Evolutionary conservation across 2,888 invertebrate species (phyloP).

Genomic region (Crioceris asparagi): DNA sequence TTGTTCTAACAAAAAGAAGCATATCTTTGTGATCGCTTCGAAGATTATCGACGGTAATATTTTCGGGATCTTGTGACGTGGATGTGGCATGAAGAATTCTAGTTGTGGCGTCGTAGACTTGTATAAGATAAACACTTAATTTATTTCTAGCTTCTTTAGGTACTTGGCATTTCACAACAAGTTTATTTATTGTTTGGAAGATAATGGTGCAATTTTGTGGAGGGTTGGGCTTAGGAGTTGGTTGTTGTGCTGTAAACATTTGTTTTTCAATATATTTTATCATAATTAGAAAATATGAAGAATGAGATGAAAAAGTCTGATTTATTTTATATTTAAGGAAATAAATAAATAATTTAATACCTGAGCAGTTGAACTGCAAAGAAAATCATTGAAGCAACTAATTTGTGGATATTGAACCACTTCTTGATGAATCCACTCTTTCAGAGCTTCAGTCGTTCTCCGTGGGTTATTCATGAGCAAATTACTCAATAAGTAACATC

Average conservation of each 20-base stretch:
- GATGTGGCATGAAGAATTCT: slow-evolving; percentile 41
- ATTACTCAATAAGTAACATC: too few species aligned
- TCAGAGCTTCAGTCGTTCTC: too few species aligned
- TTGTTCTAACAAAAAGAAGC: slow-evolving; percentile 41
- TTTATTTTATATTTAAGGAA: too few species aligned
- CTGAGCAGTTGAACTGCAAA: too few species aligned
- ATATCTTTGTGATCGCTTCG: slow-evolving; percentile 37
- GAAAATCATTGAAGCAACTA: too few species aligned
- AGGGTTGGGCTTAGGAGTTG: slow-evolving; percentile 33
- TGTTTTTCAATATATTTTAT: too few species aligned
- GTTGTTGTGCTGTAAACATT: slow-evolving; percentile 11
- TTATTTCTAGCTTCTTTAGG: slow-evolving; percentile 28
- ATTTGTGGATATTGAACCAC: too few species aligned
- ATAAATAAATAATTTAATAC: too few species aligned
- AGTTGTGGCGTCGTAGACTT: slow-evolving; percentile 44
- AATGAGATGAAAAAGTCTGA: too few species aligned
- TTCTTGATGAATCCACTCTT: too few species aligned
- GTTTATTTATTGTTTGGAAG: slow-evolving; percentile 38
- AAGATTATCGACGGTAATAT: slow-evolving; percentile 39
- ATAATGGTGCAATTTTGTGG: slow-evolving; percentile 44
- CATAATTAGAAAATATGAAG: too few species aligned
- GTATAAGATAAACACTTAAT: slow-evolving; percentile 40
- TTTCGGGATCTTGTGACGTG: slow-evolving; percentile 39
- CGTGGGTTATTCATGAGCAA: too few species aligned
- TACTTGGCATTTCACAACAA: slow-evolving; percentile 41